Conservation (phyloP, 2,797 vertebrate species). For the Myotis findleyi region DNA sequence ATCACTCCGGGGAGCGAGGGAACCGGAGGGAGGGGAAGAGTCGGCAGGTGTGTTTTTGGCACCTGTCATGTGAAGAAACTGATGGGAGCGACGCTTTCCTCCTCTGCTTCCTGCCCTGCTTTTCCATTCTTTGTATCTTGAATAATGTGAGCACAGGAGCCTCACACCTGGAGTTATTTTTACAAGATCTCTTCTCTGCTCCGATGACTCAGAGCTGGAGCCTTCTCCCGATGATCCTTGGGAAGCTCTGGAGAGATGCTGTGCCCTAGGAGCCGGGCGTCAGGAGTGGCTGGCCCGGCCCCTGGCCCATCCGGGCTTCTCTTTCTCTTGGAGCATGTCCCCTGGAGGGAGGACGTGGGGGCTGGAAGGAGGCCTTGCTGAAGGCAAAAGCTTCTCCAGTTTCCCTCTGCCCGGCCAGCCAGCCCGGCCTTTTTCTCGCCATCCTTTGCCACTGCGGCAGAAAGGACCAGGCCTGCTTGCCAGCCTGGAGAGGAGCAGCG, state of each 20-base stretch:
- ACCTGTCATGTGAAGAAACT: slow-evolving; percentile 82
- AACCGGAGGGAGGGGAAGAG: slow-evolving; percentile 4
- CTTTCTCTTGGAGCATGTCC: not conserved
- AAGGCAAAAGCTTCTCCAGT: not conserved
- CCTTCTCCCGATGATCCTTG: not conserved
- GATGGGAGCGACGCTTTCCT: slow-evolving; percentile 83
- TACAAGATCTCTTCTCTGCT: slow-evolving; percentile 82
- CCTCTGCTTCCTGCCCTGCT: slow-evolving; percentile 87
- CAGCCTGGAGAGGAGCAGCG: not conserved
- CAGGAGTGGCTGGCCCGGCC: not conserved
- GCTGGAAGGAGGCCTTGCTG: not conserved
- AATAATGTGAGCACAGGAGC: slow-evolving; percentile 83
- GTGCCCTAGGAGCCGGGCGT: not conserved
- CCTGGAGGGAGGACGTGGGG: not conserved
- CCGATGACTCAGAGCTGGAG: slow-evolving; percentile 79
- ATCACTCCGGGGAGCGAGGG: slow-evolving; percentile 64
- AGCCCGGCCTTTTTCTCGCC: not conserved
- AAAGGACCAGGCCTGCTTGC: not conserved
- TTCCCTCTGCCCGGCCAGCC: not conserved
- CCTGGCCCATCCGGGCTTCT: not conserved
- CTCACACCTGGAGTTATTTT: slow-evolving; percentile 85
- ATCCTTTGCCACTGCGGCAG: not conserved
- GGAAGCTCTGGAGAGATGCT: not conserved
- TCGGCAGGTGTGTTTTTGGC: slow-evolving; percentile 70
- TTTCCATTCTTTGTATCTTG: slow-evolving; percentile 86